phyloP scores from a whole-genome alignment of 2,113 vertebrate genomes.

The Mastomys natalensis region DNA sequence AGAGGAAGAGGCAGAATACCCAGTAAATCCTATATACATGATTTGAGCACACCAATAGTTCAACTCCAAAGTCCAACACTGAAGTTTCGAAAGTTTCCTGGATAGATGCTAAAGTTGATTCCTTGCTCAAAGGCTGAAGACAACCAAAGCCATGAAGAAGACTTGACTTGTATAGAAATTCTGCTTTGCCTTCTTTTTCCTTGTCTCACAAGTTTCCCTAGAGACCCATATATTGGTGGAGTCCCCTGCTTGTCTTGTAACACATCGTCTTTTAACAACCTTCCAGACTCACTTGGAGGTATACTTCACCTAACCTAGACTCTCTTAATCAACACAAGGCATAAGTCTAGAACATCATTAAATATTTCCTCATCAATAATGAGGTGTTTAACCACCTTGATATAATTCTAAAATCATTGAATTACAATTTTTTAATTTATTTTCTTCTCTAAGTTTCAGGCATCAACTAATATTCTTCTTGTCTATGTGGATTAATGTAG shows the following conservation, averaged over 20 bases:
- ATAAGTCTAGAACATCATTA: not conserved
- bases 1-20: not conserved
- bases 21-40: not conserved
- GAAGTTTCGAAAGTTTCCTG: not conserved
- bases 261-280: not conserved
- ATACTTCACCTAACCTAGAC: not conserved
- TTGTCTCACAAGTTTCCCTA: not conserved
- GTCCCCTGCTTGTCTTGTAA: not conserved
- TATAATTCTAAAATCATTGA: not conserved
- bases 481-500: not conserved
- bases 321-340: not conserved
- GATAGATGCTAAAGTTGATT: not conserved
- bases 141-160: not conserved
- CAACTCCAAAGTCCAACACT: not conserved
- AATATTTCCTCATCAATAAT: not conserved
- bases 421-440: not conserved
- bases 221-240: not conserved
- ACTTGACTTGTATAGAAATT: not conserved
- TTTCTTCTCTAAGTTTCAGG: not conserved
- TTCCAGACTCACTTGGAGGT: too few species aligned
- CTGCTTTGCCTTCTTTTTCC: not conserved
- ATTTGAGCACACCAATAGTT: not conserved
- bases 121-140: not conserved
- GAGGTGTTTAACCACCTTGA: not conserved
- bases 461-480: not conserved